Evolutionary conservation across 92 coral and sea anemone genomes (phyloP).

Genomic region (Epizoanthus illoricatus): DNA sequence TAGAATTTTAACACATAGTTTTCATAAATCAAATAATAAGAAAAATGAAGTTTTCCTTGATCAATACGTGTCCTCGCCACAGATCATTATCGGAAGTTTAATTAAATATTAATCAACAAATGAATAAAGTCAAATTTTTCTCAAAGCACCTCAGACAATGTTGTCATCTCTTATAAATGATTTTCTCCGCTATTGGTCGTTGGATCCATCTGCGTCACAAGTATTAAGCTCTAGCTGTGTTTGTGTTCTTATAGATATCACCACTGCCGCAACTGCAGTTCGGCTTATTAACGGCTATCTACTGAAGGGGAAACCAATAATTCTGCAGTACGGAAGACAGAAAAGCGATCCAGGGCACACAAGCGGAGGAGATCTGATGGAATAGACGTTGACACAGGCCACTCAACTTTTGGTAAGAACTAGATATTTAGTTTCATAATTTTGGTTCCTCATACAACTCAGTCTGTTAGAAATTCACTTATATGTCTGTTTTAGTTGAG

Average conservation of each 20-base stretch:
- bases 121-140: neutral
- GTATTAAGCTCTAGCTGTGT: neutral
- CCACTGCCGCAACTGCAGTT: constrained; percentile 73
- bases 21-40: neutral
- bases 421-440: no score
- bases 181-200: constrained; percentile 7
- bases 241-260: constrained; percentile 51
- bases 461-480: no score
- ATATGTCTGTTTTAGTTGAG: no score
- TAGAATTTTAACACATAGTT: neutral
- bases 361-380: neutral
- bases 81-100: constrained; percentile 8
- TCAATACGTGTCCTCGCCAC: neutral
- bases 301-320: constrained; percentile 84
- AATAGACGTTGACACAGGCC: neutral
- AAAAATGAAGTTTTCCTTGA: neutral
- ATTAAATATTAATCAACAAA: constrained; percentile 7
- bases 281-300: constrained; percentile 77
- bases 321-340: constrained; percentile 84
- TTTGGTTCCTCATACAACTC: no score
- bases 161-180: neutral
- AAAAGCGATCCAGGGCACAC: constrained; percentile 26
- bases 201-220: neutral
- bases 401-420: no score
- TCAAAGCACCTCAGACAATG: neutral